Percentiles rank a stretch among this genome's conserved stretches.
Conservation (phyloP, 2,888 invertebrate species). For the Cryptus viduatorius region DNA sequence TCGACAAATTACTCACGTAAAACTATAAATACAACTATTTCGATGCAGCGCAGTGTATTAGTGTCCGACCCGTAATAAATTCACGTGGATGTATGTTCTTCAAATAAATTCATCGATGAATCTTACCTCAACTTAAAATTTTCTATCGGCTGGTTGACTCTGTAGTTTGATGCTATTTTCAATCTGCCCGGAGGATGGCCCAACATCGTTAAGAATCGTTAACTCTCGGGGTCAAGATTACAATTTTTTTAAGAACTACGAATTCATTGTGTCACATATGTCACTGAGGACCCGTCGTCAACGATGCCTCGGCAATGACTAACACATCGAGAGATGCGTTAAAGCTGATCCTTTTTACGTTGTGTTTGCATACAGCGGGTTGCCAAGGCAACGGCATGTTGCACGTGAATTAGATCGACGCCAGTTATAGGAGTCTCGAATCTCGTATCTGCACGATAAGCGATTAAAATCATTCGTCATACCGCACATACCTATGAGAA, state of each 20-base stretch:
- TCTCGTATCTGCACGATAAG: not conserved
- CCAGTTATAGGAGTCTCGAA: too few relatives aligned
- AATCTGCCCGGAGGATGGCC: constrained; percentile 72
- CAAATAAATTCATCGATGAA: constrained; percentile 25
- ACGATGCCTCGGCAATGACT: constrained; percentile 36
- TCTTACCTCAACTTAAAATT: constrained; percentile 81
- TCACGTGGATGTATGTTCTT: constrained; percentile 5
- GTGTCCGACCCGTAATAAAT: not conserved
- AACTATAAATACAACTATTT: constrained; percentile 16
- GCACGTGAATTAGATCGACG: not conserved
- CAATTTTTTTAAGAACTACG: not conserved
- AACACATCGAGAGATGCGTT: not conserved
- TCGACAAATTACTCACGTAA: constrained; percentile 1
- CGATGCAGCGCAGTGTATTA: not conserved
- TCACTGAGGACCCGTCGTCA: not conserved
- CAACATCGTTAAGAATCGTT: constrained; percentile 69
- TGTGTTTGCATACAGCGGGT: constrained; percentile 20
- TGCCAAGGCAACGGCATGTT: constrained; percentile 13
- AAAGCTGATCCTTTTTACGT: not conserved
- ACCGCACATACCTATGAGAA: not conserved
- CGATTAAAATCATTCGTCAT: not conserved
- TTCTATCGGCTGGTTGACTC: constrained; percentile 79
- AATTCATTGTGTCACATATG: constrained; percentile 13
- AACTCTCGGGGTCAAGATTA: not conserved
- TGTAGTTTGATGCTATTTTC: constrained; percentile 81